Percentiles rank a stretch among this genome's conserved stretches.
phyloP scores from a whole-genome alignment of 1,140 invertebrate species.

The Idris sp. region DNA sequence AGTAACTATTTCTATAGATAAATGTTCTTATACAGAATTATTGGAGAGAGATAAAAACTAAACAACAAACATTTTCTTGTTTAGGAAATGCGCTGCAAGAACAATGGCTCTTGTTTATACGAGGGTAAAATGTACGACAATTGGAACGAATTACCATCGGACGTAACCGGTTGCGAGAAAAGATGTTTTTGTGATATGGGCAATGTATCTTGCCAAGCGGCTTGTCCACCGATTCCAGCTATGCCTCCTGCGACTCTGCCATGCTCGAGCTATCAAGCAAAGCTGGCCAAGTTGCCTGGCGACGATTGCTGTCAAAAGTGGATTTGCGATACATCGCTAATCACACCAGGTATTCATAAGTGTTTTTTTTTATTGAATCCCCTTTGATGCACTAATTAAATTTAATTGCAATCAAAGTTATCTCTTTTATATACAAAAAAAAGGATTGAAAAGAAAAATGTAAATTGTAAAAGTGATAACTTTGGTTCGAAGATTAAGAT shows the following conservation, averaged over 20 bases:
- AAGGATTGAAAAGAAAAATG: too few species aligned
- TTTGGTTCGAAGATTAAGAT: too few species aligned
- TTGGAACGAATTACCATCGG: slow-evolving; percentile 78
- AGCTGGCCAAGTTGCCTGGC: slow-evolving; percentile 83
- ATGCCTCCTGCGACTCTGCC: slow-evolving; percentile 85
- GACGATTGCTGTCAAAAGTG: slow-evolving; percentile 89
- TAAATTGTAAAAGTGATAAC: too few species aligned
- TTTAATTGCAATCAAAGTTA: slow-evolving; percentile 34
- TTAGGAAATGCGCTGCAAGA: slow-evolving; percentile 84
- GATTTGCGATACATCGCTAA: slow-evolving; percentile 78
- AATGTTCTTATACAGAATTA: too few species aligned
- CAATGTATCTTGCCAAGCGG: slow-evolving; percentile 88
- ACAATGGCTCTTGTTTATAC: slow-evolving; percentile 87
- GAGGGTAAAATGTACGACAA: slow-evolving; percentile 82
- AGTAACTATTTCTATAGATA: too few species aligned
- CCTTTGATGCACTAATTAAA: slow-evolving; percentile 3
- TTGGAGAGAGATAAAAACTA: slow-evolving; percentile 2
- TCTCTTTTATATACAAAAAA: too few species aligned
- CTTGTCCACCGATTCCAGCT: slow-evolving; percentile 86
- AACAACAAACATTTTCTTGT: slow-evolving; percentile 11
- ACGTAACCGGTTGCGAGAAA: slow-evolving; percentile 88
- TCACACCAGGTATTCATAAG: slow-evolving; percentile 55
- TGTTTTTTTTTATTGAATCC: slow-evolving; percentile 2
- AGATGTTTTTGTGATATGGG: slow-evolving; percentile 92
- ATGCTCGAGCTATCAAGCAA: slow-evolving; percentile 83